Conservation (phyloP, 2,797 vertebrate species). For the Lagocephalus sceleratus region DNA sequence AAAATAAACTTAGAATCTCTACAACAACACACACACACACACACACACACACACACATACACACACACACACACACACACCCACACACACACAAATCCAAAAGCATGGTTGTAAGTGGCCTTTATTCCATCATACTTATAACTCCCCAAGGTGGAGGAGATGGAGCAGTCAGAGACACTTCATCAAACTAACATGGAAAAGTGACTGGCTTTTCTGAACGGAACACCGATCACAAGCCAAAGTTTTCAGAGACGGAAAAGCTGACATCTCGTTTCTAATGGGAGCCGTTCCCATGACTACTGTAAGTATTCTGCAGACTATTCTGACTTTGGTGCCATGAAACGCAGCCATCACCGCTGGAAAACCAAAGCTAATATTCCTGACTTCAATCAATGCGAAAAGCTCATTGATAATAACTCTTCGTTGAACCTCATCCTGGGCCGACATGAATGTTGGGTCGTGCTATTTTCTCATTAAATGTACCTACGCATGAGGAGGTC, state of each 20-base stretch:
- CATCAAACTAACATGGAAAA: slow-evolving; percentile 72
- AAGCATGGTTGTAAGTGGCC: slow-evolving; percentile 44
- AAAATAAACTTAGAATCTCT: too few relatives aligned
- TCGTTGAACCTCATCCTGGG: too few relatives aligned
- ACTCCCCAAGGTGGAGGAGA: slow-evolving; percentile 50
- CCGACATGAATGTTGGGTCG: too few relatives aligned
- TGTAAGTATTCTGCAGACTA: slow-evolving; percentile 38
- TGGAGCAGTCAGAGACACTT: slow-evolving; percentile 51
- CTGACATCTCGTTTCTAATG: slow-evolving; percentile 63
- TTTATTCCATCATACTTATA: slow-evolving; percentile 48
- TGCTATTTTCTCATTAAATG: too few relatives aligned
- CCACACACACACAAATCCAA: slow-evolving; percentile 4
- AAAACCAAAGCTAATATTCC: slow-evolving; percentile 38
- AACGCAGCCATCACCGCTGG: slow-evolving; percentile 32
- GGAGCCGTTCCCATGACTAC: slow-evolving; percentile 58
- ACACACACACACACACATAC: too few relatives aligned
- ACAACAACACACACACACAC: too few relatives aligned
- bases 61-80: too few relatives aligned
- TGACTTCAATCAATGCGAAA: too few relatives aligned
- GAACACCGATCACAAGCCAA: slow-evolving; percentile 55
- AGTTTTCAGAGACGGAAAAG: slow-evolving; percentile 72
- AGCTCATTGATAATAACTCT: too few relatives aligned
- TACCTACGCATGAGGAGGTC: too few relatives aligned
- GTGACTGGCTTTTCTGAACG: slow-evolving; percentile 52
- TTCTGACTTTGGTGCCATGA: slow-evolving; percentile 19